Evolutionary conservation across 2,888 invertebrate genomes (phyloP).

Genomic region (Vannuccia rotundouncinata): DNA sequence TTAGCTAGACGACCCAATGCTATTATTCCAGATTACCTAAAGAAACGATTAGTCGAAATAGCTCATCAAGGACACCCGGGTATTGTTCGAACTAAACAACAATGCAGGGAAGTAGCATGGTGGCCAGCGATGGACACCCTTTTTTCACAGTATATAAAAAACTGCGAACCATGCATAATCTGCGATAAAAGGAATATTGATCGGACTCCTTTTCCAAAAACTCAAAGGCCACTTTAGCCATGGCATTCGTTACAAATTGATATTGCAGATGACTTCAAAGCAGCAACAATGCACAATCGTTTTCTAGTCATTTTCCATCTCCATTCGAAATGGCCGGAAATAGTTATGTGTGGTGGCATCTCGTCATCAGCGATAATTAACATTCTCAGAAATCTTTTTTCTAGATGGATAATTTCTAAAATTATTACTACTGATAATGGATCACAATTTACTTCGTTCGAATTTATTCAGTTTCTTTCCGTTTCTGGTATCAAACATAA

Average conservation of each 20-base stretch:
- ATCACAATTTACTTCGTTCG: constrained; percentile 12
- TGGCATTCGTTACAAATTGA: constrained; percentile 7
- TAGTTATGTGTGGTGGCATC: neutral
- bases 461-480: neutral
- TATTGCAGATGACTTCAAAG: neutral
- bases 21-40: constrained; percentile 25
- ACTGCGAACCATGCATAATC: constrained; percentile 29
- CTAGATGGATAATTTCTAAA: neutral
- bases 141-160: constrained; percentile 12
- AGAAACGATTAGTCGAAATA: neutral
- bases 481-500: constrained; percentile 13
- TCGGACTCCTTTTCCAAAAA: neutral
- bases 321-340: constrained; percentile 20
- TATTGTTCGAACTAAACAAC: constrained; percentile 27
- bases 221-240: neutral
- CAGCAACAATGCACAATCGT: neutral
- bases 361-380: neutral
- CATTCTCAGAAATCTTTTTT: neutral
- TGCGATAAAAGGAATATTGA: neutral
- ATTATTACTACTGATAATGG: neutral
- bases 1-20: neutral
- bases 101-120: constrained; percentile 29
- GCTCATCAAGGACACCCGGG: constrained; percentile 34
- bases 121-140: constrained; percentile 33
- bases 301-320: constrained; percentile 1